These are phyloP conservation scores for Dasysyrphus albostriatus DNA, from an alignment of 2,888 invertebrate species.

Conservation along the genomic window DNA sequence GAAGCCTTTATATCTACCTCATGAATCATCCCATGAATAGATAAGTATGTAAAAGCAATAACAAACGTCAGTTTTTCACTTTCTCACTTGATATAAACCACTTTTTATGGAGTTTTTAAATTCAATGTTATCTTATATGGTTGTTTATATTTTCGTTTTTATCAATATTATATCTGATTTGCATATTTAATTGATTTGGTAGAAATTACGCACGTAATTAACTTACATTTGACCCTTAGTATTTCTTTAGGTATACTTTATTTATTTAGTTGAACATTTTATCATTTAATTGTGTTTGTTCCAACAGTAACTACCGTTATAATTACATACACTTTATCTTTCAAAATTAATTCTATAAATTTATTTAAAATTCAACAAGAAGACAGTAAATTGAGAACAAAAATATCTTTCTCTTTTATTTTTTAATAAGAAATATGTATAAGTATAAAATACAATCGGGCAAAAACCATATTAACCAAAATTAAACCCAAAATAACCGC, in stretches of 20 bases:
- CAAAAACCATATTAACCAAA: slow-evolving; percentile 1
- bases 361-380: background rate
- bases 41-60: slow-evolving; percentile 18
- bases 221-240: background rate
- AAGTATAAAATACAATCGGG: background rate
- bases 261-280: background rate
- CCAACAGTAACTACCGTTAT: background rate
- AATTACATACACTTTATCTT: too few relatives aligned
- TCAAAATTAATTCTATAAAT: background rate
- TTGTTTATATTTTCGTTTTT: slow-evolving; percentile 17
- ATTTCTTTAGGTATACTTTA: background rate
- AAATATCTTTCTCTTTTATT: background rate
- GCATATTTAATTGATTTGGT: slow-evolving; percentile 8
- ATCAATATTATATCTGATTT: background rate
- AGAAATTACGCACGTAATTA: background rate
- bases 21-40: slow-evolving; percentile 33
- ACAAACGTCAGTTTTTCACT: slow-evolving; percentile 4
- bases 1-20: background rate
- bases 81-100: background rate
- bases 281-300: background rate
- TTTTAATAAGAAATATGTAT: background rate
- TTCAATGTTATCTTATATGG: slow-evolving; percentile 16
- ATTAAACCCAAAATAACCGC: slow-evolving; percentile 16
- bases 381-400: background rate
- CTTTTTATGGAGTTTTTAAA: slow-evolving; percentile 5